phyloP scores from a whole-genome alignment of 2,888 invertebrate genomes.

The Tinea semifulvella region DNA sequence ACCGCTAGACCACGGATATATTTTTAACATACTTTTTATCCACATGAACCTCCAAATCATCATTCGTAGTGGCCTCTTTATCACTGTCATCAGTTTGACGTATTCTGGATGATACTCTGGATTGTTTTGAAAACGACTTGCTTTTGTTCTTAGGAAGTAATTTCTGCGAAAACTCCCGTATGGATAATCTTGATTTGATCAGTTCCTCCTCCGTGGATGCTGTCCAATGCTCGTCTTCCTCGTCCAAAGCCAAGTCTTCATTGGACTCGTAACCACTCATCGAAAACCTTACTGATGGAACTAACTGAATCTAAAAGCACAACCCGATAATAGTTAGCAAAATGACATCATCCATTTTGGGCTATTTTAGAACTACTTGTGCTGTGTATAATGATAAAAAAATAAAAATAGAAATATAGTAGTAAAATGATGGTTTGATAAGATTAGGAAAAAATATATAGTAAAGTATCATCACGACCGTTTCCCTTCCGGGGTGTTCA shows the following conservation, averaged over 20 bases:
- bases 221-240: constrained; percentile 23
- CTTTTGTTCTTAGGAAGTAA: constrained; percentile 9
- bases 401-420: too few species aligned
- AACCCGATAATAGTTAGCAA: too few species aligned
- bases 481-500: too few species aligned
- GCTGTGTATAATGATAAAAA: too few species aligned
- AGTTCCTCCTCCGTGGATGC: neutral
- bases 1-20: too few species aligned
- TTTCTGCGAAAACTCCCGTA: neutral
- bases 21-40: constrained; percentile 19
- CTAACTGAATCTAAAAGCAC: too few species aligned
- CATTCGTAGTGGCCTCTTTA: constrained; percentile 23
- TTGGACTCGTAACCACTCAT: constrained; percentile 29
- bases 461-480: too few species aligned
- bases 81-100: neutral
- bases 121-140: constrained; percentile 17
- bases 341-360: too few species aligned
- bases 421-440: too few species aligned
- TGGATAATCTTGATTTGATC: neutral
- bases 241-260: constrained; percentile 11
- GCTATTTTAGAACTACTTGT: too few species aligned
- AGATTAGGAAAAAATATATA: too few species aligned
- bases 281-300: constrained; percentile 23
- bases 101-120: neutral
- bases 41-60: constrained; percentile 38